These are phyloP conservation scores for Halichondria panicea DNA, from an alignment of 37 sponge, comb jelly and placozoan genomes.

Conservation along the genomic window DNA sequence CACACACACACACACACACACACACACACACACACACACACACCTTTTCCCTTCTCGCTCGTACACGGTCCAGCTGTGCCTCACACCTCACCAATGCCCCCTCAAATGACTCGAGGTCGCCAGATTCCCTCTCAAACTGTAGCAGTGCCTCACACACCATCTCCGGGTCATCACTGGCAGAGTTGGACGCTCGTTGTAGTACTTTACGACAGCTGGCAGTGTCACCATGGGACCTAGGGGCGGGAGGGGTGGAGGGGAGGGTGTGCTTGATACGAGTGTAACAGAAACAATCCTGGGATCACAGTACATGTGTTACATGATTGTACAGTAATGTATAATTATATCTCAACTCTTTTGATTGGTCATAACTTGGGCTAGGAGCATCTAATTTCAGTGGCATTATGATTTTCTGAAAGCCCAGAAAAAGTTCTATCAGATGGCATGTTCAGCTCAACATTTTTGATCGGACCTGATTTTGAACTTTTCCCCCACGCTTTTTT, in stretches of 20 bases:
- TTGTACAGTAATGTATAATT: too few relatives aligned
- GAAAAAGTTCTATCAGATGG: too few relatives aligned
- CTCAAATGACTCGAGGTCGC: conserved; percentile 50
- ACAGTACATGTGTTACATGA: too few relatives aligned
- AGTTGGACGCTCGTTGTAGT: conserved; percentile 55
- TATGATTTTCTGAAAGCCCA: too few relatives aligned
- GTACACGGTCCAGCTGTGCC: conserved; percentile 47
- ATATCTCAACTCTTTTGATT: too few relatives aligned
- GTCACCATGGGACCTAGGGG: too few relatives aligned
- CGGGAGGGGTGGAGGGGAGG: neutral
- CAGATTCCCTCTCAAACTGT: conserved; percentile 79
- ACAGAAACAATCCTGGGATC: too few relatives aligned
- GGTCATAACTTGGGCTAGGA: too few relatives aligned
- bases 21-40: conserved; percentile 17
- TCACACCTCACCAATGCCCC: conserved; percentile 37
- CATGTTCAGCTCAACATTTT: too few relatives aligned
- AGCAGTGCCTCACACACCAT: conserved; percentile 56
- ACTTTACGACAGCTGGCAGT: conserved; percentile 75
- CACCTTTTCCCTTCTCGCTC: conserved; percentile 53
- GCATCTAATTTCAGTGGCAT: too few relatives aligned
- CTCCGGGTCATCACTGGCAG: conserved; percentile 73
- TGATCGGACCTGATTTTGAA: neutral
- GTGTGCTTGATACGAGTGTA: neutral
- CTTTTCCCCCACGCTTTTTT: neutral
- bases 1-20: neutral